Base-by-base conservation (phyloP, 2,797 vertebrate genomes). In the Tolypeutes matacus region DNA sequence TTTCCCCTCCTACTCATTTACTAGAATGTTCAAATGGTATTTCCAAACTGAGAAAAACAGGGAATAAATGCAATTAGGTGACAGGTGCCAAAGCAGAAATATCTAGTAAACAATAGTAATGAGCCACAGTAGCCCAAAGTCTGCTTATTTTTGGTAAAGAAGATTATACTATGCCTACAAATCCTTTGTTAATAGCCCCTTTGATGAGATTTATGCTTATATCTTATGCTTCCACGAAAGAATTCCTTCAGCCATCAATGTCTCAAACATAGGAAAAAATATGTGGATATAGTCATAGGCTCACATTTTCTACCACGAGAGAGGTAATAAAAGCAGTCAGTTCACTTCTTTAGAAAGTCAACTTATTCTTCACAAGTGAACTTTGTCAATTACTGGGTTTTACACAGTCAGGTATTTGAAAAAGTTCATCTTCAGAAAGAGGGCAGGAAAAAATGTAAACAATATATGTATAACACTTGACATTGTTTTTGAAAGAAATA, bases 291-390 rank as follows among this genome's bases (percentile, higher is more conserved):
- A 69, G 73, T 69, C 15, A 42, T 25, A 34, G 31, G n/a, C 29
- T 42, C 20, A 23, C 39, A 76, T 27, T 75, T 53, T 86, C 13
- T 64, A 10, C 11, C 23, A 89, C 49, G 1, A n/a, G 3, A 89
- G 29, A 77, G 77, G 70, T 39, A 72, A 72, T 56, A 56, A 73
- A 93, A 93, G 39, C 21, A 31, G 34, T 89, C 7, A 8, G 15
- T 25, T 86, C 34, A 77, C 31, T 76, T 93, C 9, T 89, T 64
- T 72, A 85, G 36, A 82, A 96, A 85, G n/a, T 39, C 42, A 85
- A 21, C 34, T 25, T 67, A 6, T n/a, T 60, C 3, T 4, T 12
- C 14, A 60, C 34, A 88, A 27, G 29, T 76, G 53, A 84, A 85
- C 12, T 81, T 5, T 51, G 56, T 46, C 82, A 65, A 46, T 9